Base-by-base conservation (phyloP, 2,888 invertebrate species). In the Acanthosepion esculentum region DNA sequence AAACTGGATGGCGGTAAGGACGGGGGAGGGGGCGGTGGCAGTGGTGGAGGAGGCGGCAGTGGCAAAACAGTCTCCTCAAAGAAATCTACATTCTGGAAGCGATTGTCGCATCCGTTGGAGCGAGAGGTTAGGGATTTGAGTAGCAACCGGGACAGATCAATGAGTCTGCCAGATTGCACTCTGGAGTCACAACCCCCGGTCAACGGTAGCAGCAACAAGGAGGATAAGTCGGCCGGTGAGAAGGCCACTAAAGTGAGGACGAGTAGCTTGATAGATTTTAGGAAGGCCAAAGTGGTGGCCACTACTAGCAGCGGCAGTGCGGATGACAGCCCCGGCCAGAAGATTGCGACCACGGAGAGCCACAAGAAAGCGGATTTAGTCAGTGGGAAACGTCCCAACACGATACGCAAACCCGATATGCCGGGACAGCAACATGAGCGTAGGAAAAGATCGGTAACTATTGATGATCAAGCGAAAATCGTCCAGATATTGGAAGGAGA, bases 141-240 rank as follows among this genome's bases (percentile, higher is more conserved):
- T 33, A 55, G 64, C n/a, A 94, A 94, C 94, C 53, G 94, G 33
- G 94, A 94, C 59, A 94, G 94, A 94, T 94, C 94, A 33, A 94
- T 26, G 94, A 94, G 94, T 94, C 94, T 94, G 94, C 94, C 94
- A 64, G 94, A 94, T 55, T 94, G 94, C 59, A 55, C 59, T 53
- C 48, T 94, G 59, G 94, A 94, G 55, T 64, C 94, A 29, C 48
- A 94, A 64, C 94, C 94, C 48, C 59, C 94, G 33, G 55, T 64
- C 33, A 93, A 93, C 93, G 50, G 93, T 29, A 50, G 53, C 78
- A 33, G 78, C 78, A 78, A 15, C n/a, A 29, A 29, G 48, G 50
- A 48, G 41, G 92, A 92, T 12, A 50, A 92, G 78, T 78, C 78
- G 92, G 92, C 23, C 23, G 92, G 92, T 48, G 93, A 93, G 29